phyloP scores from a whole-genome alignment of 2,888 invertebrate genomes.

The Diadegma fenestrale region DNA sequence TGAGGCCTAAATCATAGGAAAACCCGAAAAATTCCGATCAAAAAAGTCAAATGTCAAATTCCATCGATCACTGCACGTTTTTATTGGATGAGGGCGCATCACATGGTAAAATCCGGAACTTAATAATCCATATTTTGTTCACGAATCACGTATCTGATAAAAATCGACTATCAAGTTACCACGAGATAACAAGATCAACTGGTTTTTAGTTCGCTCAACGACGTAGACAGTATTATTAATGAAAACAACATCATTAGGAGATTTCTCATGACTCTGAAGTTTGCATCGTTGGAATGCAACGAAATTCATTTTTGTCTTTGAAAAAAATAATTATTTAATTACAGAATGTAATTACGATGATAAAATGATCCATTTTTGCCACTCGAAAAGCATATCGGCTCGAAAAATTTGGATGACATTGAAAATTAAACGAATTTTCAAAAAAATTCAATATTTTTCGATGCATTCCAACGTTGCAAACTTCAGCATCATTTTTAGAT shows the following conservation, averaged over 20 bases:
- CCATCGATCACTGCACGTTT: conserved; percentile 18
- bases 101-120: background rate
- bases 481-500: too few relatives aligned
- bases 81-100: background rate
- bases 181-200: conserved; percentile 16
- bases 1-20: conserved; percentile 16
- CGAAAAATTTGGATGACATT: too few relatives aligned
- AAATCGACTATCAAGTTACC: conserved; percentile 9
- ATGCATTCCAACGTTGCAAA: too few relatives aligned
- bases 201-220: conserved; percentile 55
- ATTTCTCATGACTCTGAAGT: too few relatives aligned
- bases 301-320: too few relatives aligned
- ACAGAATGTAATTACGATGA: too few relatives aligned
- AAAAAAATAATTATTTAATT: too few relatives aligned
- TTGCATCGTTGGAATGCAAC: too few relatives aligned
- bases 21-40: background rate
- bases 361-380: too few relatives aligned
- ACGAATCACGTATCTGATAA: background rate
- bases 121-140: background rate
- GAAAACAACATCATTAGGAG: conserved; percentile 26
- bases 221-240: conserved; percentile 61
- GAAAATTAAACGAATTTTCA: too few relatives aligned
- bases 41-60: background rate
- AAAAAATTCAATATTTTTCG: too few relatives aligned
- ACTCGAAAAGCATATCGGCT: too few relatives aligned